A percentile compares a stretch with the other conserved stretches of the same genome.
phyloP scores from a whole-genome alignment of 2,113 vertebrate genomes.

The Sinocyclocheilus grahami region DNA sequence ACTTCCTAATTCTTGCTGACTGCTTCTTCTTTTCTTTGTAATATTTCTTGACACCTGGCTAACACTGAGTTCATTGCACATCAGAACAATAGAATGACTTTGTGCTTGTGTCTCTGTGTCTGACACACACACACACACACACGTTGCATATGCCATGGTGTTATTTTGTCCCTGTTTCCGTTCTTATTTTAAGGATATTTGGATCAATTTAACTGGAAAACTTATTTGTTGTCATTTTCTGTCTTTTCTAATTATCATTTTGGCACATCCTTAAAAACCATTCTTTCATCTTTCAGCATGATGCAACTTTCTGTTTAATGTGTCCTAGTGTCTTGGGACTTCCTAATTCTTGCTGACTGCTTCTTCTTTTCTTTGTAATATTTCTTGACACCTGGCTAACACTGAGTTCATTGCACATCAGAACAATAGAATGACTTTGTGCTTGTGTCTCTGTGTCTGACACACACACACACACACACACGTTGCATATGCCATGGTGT shows the following conservation, averaged over 20 bases:
- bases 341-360: slow-evolving; percentile 38
- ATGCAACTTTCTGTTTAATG: slow-evolving; percentile 27
- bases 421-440: slow-evolving; percentile 39
- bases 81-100: slow-evolving; percentile 28
- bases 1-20: slow-evolving; percentile 37
- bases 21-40: slow-evolving; percentile 25
- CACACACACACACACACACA: slow-evolving; percentile 30
- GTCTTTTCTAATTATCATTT: slow-evolving; percentile 14
- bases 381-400: slow-evolving; percentile 32
- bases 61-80: slow-evolving; percentile 12
- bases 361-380: slow-evolving; percentile 33
- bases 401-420: neutral
- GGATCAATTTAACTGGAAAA: neutral
- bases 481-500: slow-evolving; percentile 48
- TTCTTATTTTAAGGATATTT: neutral
- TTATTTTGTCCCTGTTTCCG: slow-evolving; percentile 45
- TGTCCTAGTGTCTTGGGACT: slow-evolving; percentile 29
- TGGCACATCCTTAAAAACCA: neutral
- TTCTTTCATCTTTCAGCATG: slow-evolving; percentile 37
- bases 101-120: slow-evolving; percentile 54
- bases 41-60: slow-evolving; percentile 37
- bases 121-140: slow-evolving; percentile 32
- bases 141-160: slow-evolving; percentile 47
- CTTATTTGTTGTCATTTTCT: neutral
- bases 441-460: slow-evolving; percentile 53